phyloP scores from a whole-genome alignment of 2,888 invertebrate species.

The Artemia sinica region DNA sequence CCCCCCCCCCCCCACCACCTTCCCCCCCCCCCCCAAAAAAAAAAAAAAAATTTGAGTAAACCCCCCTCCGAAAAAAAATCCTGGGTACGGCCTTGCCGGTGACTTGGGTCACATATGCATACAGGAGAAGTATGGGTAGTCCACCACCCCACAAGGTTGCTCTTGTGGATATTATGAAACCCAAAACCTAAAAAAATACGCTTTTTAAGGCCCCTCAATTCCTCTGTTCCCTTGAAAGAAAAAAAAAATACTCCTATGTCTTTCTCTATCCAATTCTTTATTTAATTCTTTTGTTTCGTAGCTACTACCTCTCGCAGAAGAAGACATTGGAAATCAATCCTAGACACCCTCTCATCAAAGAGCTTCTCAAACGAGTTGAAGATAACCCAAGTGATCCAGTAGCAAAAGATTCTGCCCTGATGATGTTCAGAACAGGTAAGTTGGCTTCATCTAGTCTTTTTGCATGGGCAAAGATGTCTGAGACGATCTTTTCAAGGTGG shows the following conservation, averaged over 20 bases:
- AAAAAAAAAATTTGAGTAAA: no score
- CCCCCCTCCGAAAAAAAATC: no score
- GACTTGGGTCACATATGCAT: neutral
- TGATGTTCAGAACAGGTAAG: slow-evolving; percentile 61
- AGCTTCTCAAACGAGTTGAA: slow-evolving; percentile 63
- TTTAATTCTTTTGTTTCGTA: slow-evolving; percentile 26
- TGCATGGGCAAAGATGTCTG: no score
- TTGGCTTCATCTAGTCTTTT: neutral
- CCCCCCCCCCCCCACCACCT: no score
- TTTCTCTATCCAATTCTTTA: neutral
- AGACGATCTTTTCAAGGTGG: no score
- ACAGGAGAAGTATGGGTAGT: no score
- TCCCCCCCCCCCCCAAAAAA: no score
- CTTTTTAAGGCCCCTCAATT: neutral
- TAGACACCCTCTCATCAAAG: slow-evolving; percentile 82
- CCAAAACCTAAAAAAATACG: no score
- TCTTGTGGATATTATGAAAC: neutral
- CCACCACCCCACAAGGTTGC: no score
- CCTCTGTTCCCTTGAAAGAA: slow-evolving; percentile 11
- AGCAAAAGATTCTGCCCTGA: slow-evolving; percentile 63
- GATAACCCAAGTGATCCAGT: slow-evolving; percentile 55
- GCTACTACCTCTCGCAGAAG: slow-evolving; percentile 76
- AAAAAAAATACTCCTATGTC: slow-evolving; percentile 9
- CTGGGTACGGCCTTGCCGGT: no score
- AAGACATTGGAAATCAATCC: slow-evolving; percentile 96